phyloP scores from a whole-genome alignment of 2,113 vertebrate species.

The Sceloporus tristichus region DNA sequence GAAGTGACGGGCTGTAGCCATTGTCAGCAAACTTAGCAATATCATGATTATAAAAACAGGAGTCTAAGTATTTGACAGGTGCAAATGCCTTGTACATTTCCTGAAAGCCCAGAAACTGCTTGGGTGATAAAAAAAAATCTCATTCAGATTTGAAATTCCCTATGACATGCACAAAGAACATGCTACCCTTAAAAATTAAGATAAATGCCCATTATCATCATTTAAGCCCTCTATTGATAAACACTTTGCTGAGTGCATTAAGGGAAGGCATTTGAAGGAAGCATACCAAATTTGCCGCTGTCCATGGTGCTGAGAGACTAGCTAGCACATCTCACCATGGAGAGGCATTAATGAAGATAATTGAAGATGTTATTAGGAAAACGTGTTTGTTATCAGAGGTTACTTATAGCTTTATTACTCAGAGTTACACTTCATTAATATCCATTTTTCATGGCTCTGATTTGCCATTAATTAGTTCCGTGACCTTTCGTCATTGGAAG shows the following conservation, averaged over 20 bases:
- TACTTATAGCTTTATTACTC: slow-evolving; percentile 79
- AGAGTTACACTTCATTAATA: slow-evolving; percentile 85
- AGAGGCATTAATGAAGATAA: slow-evolving; percentile 81
- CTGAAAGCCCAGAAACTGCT: slow-evolving; percentile 18
- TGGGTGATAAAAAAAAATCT: slow-evolving; percentile 1
- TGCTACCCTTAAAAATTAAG: slow-evolving; percentile 46
- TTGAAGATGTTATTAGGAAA: slow-evolving; percentile 86
- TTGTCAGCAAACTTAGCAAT: neutral
- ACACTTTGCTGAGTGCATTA: neutral
- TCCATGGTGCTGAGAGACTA: slow-evolving; percentile 51
- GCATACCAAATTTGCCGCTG: neutral
- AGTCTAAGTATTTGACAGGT: neutral
- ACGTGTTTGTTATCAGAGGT: slow-evolving; percentile 84
- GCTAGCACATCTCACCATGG: slow-evolving; percentile 64
- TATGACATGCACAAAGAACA: slow-evolving; percentile 30
- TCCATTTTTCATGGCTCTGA: slow-evolving; percentile 76
- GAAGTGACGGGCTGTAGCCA: neutral
- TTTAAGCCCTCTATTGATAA: slow-evolving; percentile 31
- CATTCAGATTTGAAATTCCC: slow-evolving; percentile 38
- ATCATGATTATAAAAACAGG: neutral
- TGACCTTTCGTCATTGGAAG: slow-evolving; percentile 82
- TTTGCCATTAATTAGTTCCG: slow-evolving; percentile 65
- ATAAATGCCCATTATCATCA: slow-evolving; percentile 57
- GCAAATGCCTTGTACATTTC: slow-evolving; percentile 34
- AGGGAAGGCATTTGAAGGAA: neutral